Evolutionary conservation across 2,888 invertebrate genomes (phyloP).

Genomic region (Hedya salicella): DNA sequence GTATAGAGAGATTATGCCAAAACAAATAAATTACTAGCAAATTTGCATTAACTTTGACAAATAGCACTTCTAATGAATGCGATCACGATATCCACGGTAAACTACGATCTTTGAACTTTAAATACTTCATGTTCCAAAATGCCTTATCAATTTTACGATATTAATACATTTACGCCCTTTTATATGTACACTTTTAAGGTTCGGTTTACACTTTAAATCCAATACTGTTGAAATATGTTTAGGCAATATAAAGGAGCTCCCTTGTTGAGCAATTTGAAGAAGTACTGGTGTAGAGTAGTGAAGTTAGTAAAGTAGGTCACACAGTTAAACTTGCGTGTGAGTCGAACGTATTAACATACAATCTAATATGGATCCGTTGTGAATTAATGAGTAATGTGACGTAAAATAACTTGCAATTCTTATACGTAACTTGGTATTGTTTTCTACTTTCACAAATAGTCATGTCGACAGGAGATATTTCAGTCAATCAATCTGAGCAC

Average conservation of each 20-base stretch:
- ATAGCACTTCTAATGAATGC: constrained; percentile 17
- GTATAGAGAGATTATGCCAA: constrained; percentile 6
- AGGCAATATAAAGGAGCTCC: constrained; percentile 41
- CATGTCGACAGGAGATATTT: too few species aligned
- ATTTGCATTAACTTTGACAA: constrained; percentile 26
- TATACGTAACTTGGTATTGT: neutral
- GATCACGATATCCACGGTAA: constrained; percentile 29
- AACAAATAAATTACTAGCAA: constrained; percentile 27
- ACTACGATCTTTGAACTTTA: constrained; percentile 27
- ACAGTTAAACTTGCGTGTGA: constrained; percentile 5
- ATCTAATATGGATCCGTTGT: constrained; percentile 12
- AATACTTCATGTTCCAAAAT: neutral
- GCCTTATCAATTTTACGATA: neutral
- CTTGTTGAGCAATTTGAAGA: constrained; percentile 27
- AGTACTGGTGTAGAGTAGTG: constrained; percentile 3
- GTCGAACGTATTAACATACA: constrained; percentile 15
- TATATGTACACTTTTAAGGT: constrained; percentile 5
- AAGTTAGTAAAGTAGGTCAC: constrained; percentile 25
- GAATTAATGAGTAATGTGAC: constrained; percentile 5
- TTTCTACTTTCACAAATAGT: too few species aligned
- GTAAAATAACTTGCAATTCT: neutral
- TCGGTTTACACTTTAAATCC: constrained; percentile 19
- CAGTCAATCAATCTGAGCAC: too few species aligned
- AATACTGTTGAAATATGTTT: constrained; percentile 30
- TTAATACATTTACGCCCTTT: neutral